Evolutionary conservation across 2,888 invertebrate species (phyloP).

Genomic region (Neocrepidodera transversa): DNA sequence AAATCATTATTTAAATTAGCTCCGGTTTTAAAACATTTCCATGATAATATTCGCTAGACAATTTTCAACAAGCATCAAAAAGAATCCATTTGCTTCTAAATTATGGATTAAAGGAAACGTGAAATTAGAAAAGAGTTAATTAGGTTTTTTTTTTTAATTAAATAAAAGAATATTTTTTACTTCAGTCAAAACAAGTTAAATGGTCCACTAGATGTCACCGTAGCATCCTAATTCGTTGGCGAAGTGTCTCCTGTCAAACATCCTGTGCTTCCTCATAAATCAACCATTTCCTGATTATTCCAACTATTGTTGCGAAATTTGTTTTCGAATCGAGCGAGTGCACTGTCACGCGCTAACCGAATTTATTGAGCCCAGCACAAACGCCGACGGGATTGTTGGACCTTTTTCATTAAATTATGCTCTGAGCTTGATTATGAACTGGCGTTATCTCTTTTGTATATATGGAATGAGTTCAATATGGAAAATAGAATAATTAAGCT

Average conservation of each 20-base stretch:
- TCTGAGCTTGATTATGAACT: slow-evolving; percentile 15
- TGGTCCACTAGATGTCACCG: slow-evolving; percentile 1
- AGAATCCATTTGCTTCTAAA: too few relatives aligned
- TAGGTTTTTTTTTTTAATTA: too few relatives aligned
- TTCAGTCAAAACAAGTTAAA: slow-evolving; percentile 9
- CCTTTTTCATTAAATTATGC: slow-evolving; percentile 20
- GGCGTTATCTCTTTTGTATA: slow-evolving; percentile 6
- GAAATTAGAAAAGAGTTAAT: too few relatives aligned
- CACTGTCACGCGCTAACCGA: slow-evolving; percentile 28
- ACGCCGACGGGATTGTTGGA: slow-evolving; percentile 23
- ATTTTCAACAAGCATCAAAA: not conserved
- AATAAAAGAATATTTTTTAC: too few relatives aligned
- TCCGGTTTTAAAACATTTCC: not conserved
- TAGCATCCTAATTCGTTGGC: slow-evolving; percentile 12
- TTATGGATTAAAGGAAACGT: too few relatives aligned
- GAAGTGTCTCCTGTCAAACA: slow-evolving; percentile 49
- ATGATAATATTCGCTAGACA: not conserved
- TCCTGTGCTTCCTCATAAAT: slow-evolving; percentile 51
- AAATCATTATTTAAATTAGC: not conserved
- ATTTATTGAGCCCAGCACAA: slow-evolving; percentile 36
- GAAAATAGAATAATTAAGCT: slow-evolving; percentile 17
- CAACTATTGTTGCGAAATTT: slow-evolving; percentile 51
- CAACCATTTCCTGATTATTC: slow-evolving; percentile 50
- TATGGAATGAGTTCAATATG: not conserved
- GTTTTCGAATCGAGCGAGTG: slow-evolving; percentile 19